These are phyloP conservation scores for Cyanoliseus patagonus DNA, from an alignment of 2,113 vertebrate genomes.

Conservation along the genomic window DNA sequence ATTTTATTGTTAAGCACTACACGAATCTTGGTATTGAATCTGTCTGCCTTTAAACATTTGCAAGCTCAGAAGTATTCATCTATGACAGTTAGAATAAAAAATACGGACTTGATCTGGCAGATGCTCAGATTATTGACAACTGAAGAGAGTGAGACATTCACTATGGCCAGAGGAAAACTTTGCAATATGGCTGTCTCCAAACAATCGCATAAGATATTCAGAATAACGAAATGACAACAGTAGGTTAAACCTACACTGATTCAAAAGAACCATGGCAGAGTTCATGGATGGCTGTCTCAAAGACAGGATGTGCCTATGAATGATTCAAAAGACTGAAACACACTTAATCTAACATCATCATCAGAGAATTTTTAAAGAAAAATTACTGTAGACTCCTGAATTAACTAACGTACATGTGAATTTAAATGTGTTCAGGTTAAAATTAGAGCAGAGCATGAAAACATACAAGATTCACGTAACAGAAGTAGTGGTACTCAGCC, in stretches of 20 bases:
- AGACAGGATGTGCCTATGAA: neutral
- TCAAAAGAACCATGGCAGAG: neutral
- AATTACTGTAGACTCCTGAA: neutral
- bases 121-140: neutral
- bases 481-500: neutral
- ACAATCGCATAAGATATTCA: neutral
- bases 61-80: neutral
- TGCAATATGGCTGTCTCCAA: neutral
- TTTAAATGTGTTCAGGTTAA: neutral
- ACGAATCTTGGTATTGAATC: neutral
- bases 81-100: neutral
- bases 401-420: neutral
- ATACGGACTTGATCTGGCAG: neutral
- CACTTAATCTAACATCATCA: neutral
- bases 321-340: neutral
- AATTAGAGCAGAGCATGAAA: neutral
- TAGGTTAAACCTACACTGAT: neutral
- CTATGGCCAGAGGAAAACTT: neutral
- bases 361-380: neutral
- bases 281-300: neutral
- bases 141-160: neutral
- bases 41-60: neutral
- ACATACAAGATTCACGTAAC: accelerated
- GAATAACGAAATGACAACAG: neutral
- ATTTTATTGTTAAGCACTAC: neutral